These are phyloP conservation scores for Pachymerium ferrugineum DNA, from an alignment of 2,888 invertebrate species.

Conservation along the genomic window DNA sequence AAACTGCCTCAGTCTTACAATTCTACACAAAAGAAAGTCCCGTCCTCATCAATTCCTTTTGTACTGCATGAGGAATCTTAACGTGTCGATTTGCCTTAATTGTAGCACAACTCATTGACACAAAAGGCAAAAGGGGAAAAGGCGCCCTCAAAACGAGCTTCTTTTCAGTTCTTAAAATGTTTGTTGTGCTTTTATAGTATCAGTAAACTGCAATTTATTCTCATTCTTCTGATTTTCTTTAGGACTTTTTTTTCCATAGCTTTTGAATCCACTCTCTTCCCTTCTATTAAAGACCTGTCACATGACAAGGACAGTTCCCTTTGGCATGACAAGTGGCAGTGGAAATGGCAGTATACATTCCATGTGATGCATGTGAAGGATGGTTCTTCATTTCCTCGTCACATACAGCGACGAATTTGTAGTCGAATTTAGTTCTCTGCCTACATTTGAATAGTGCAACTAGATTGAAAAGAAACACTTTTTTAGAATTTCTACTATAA, in stretches of 20 bases:
- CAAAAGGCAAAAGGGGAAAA: neutral
- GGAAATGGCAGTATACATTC: neutral
- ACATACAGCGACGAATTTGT: neutral
- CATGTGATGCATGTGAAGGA: neutral
- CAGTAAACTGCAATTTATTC: neutral
- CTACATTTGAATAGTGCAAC: neutral
- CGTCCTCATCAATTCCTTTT: slow-evolving; percentile 17
- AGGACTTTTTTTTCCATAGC: too few species aligned
- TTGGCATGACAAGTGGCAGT: too few species aligned
- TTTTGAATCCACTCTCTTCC: neutral
- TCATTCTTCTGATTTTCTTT: neutral
- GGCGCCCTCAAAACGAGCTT: neutral
- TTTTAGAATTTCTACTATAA: too few species aligned
- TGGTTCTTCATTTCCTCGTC: neutral
- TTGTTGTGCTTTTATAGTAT: neutral
- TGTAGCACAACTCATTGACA: slow-evolving; percentile 21
- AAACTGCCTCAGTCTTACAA: slow-evolving; percentile 10
- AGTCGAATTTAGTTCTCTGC: too few species aligned
- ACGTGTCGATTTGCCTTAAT: slow-evolving; percentile 21
- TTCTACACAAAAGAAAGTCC: slow-evolving; percentile 12
- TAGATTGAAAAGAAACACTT: neutral
- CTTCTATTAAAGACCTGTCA: slow-evolving; percentile 10
- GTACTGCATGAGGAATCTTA: slow-evolving; percentile 8
- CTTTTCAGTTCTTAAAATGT: neutral
- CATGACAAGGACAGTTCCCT: neutral